Evolutionary conservation across 2,113 vertebrate species (phyloP), one percentile per base, ranked within the genome.

Genomic region (Prinia subflava): DNA sequence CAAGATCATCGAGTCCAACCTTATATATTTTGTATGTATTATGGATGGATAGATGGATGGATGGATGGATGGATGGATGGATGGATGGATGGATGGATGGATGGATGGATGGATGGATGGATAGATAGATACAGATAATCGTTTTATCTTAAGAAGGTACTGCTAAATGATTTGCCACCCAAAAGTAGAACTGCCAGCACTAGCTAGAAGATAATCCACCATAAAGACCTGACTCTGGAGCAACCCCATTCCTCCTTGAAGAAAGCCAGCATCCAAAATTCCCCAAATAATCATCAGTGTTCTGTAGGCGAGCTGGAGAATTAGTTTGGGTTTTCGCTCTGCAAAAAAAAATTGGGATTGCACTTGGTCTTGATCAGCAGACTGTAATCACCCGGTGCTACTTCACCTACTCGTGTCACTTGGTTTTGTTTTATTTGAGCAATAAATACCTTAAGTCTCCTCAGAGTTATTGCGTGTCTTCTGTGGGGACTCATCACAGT

Each of bases 341-440:
- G 73, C 35, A 77, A 39, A 80, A 85, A 85, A 39, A 87, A 84
- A 68, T 42, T 55, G 56, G 85, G 68, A 56, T 90, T 78, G 74
- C 50, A 16, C 65, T 96, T 41, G 31, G n/a, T 87, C 63, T 95
- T 42, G 13, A 94, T 95, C 44, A 64, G 92, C 83, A 90, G 79
- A 53, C 68, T 96, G 85, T 79, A 74, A 53, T 95, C 92, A 87
- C 57, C 52, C 37, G 0, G 37, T 71, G 83, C 76, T 75, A 4
- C 80, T 86, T 95, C 65, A 92, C 64, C 49, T 88, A 15, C 76
- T 63, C 9, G 1, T 90, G 93, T 95, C 93, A 60, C 80, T 96
- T 41, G 73, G 85, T 84, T 97, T 96, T 95, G 92, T 95, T 96
- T 96, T 94, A 89, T 95, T 89, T 94, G 88, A 92, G 92, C 65